Percentiles rank a stretch among this genome's conserved stretches.
Evolutionary conservation across 2,888 invertebrate species (phyloP).

Genomic region (Theretra japonica): DNA sequence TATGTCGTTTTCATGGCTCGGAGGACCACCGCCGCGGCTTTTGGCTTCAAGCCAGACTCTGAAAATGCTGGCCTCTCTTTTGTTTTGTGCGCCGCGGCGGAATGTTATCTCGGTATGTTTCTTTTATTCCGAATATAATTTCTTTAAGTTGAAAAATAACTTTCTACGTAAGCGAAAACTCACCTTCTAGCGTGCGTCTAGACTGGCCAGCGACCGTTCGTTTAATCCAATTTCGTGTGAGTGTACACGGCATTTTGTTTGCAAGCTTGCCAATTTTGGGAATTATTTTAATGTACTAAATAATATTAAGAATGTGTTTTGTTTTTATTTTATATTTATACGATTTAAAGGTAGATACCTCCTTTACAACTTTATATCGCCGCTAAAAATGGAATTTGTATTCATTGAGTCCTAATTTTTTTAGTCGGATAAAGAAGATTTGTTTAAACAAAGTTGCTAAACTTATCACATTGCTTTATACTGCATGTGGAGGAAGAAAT

Average conservation of each 20-base stretch:
- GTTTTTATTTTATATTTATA: not conserved
- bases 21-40: conserved; percentile 63
- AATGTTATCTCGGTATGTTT: conserved; percentile 56
- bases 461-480: no score
- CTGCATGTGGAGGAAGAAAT: no score
- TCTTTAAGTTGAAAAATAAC: conserved; percentile 31
- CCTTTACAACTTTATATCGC: not conserved
- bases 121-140: conserved; percentile 53
- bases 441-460: no score
- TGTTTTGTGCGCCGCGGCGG: conserved; percentile 62
- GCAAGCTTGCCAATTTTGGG: conserved; percentile 17
- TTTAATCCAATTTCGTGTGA: conserved; percentile 21
- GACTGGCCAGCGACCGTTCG: not conserved
- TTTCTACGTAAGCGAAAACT: conserved; percentile 22
- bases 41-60: conserved; percentile 74
- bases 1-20: conserved; percentile 76
- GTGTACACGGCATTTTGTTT: conserved; percentile 15
- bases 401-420: no score
- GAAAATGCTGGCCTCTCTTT: conserved; percentile 66
- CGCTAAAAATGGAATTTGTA: not conserved
- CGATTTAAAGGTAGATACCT: not conserved
- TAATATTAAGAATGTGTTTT: not conserved
- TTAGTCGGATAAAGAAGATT: no score
- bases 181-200: conserved; percentile 17
- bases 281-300: not conserved